Evolutionary conservation across 2,797 vertebrate genomes (phyloP).

Genomic region (Orientallactaga sibirica): DNA sequence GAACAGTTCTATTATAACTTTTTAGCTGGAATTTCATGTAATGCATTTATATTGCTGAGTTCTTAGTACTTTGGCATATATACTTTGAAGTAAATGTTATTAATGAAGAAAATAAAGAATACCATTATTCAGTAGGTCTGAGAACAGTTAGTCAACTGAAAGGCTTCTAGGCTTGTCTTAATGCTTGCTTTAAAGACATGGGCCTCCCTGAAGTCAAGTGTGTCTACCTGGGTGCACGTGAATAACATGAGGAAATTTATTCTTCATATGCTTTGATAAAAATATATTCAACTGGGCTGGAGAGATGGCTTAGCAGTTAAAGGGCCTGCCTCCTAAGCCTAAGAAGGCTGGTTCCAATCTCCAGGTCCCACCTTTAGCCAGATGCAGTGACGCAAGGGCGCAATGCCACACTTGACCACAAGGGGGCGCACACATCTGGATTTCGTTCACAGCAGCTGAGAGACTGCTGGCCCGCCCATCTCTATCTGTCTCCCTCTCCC

Average conservation of each 20-base stretch:
- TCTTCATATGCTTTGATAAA: neutral
- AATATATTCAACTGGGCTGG: neutral
- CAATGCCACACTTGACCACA: too few species aligned
- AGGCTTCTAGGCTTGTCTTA: neutral
- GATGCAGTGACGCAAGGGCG: too few species aligned
- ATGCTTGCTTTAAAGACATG: neutral
- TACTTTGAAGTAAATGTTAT: slow-evolving; percentile 1
- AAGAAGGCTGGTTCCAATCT: too few species aligned
- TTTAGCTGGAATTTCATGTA: slow-evolving; percentile 46
- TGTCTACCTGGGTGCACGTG: neutral
- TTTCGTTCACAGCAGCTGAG: too few species aligned
- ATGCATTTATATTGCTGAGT: slow-evolving; percentile 1
- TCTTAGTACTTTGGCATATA: neutral
- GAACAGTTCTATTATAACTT: slow-evolving; percentile 10
- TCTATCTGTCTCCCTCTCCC: too few species aligned
- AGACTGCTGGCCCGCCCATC: too few species aligned
- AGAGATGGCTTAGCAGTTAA: too few species aligned
- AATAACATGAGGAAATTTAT: neutral
- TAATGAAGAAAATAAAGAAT: slow-evolving; percentile 20
- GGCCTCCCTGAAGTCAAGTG: neutral
- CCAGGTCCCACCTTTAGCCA: too few species aligned
- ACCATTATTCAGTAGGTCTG: slow-evolving; percentile 5
- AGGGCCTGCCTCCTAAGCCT: too few species aligned
- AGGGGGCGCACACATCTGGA: too few species aligned
- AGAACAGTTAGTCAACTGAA: slow-evolving; percentile 40